A percentile compares a stretch with the other conserved stretches of the same genome.
These are phyloP conservation scores for Podocnemis expansa DNA, from an alignment of 2,113 vertebrate genomes.

Conservation along the genomic window DNA sequence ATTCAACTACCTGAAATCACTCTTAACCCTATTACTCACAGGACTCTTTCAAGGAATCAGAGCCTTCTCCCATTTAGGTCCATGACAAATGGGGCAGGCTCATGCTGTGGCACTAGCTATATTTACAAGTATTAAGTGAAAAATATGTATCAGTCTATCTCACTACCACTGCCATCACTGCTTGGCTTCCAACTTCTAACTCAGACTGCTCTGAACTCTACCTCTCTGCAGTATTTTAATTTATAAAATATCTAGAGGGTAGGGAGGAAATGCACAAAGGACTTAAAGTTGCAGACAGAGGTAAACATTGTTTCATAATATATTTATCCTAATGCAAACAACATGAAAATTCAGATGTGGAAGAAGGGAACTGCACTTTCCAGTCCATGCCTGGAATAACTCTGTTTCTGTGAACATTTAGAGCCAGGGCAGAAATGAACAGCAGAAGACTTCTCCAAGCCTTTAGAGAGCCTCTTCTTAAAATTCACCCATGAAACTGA, in stretches of 20 bases:
- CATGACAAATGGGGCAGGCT: not conserved
- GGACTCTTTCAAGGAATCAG: not conserved
- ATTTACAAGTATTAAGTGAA: not conserved
- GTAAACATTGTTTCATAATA: not conserved
- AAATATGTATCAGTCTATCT: not conserved
- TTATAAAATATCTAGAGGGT: not conserved
- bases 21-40: too few relatives aligned
- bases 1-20: not conserved
- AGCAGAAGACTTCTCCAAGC: not conserved
- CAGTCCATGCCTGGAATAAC: fast-evolving
- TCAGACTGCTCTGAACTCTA: not conserved
- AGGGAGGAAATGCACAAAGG: not conserved
- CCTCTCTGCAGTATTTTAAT: not conserved
- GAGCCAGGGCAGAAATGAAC: fast-evolving
- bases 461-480: not conserved
- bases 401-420: not conserved
- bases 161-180: too few relatives aligned
- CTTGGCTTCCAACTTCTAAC: not conserved
- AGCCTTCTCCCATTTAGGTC: not conserved
- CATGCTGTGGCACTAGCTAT: too few relatives aligned
- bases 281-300: not conserved
- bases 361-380: fast-evolving
- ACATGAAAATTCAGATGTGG: not conserved
- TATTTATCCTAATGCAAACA: not conserved
- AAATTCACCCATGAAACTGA: too few relatives aligned